These are phyloP conservation scores for Didymodactylos carnosus DNA, from an alignment of 2,888 invertebrate species.

Conservation along the genomic window DNA sequence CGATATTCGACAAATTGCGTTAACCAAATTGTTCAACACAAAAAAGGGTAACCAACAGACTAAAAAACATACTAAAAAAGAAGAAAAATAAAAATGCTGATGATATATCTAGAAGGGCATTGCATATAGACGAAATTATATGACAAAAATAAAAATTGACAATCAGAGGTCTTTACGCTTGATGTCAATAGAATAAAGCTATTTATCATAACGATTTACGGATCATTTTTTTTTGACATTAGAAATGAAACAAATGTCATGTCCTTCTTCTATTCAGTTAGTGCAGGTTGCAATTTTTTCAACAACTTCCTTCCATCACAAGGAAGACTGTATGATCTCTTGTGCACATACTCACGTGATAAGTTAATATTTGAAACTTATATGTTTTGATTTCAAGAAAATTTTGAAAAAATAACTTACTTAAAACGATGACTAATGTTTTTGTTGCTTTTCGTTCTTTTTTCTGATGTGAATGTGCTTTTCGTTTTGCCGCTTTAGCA, in stretches of 20 bases:
- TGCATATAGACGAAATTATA: background rate
- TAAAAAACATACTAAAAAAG: slow-evolving; percentile 4
- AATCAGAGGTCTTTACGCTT: too few relatives aligned
- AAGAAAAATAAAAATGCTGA: background rate
- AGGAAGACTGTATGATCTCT: too few relatives aligned
- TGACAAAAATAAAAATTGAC: background rate
- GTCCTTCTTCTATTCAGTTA: too few relatives aligned
- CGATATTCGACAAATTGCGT: slow-evolving; percentile 72
- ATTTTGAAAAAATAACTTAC: slow-evolving; percentile 45
- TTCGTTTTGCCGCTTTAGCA: background rate
- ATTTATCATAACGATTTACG: background rate
- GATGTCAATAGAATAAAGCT: background rate
- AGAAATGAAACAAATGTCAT: too few relatives aligned
- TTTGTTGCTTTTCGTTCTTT: slow-evolving; percentile 84
- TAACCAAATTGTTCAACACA: slow-evolving; percentile 87
- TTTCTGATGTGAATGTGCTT: background rate
- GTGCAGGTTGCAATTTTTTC: too few relatives aligned
- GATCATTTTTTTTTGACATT: background rate
- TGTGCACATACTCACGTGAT: too few relatives aligned
- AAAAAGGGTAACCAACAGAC: slow-evolving; percentile 58
- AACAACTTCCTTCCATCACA: too few relatives aligned
- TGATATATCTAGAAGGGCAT: background rate
- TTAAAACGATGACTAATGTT: slow-evolving; percentile 88
- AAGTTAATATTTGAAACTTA: too few relatives aligned
- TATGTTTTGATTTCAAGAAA: too few relatives aligned